These are phyloP conservation scores for Microctenopoma stevenorrisi DNA, from an alignment of 2,797 vertebrate genomes.

Conservation along the genomic window DNA sequence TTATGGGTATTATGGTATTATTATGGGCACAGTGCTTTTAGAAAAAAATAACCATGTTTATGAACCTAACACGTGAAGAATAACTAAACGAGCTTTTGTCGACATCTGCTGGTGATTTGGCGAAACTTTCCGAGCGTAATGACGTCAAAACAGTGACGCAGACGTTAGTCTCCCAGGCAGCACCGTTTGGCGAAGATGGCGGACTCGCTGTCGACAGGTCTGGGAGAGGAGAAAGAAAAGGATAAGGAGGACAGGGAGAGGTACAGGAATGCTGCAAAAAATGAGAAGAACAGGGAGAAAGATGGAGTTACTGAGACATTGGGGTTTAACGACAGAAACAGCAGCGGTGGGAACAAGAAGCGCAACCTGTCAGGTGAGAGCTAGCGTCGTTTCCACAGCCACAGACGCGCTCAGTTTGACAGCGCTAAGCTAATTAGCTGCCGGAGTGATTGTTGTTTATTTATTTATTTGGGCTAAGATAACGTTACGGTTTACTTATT, in stretches of 20 bases:
- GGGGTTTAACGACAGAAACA: slow-evolving; percentile 88
- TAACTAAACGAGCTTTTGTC: neutral
- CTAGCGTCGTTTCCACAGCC: slow-evolving; percentile 30
- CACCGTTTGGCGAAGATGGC: slow-evolving; percentile 82
- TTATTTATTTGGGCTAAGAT: neutral
- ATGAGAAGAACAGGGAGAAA: slow-evolving; percentile 55
- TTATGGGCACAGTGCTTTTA: too few relatives aligned
- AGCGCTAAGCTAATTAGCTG: slow-evolving; percentile 22
- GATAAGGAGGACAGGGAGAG: slow-evolving; percentile 78
- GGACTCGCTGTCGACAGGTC: slow-evolving; percentile 80
- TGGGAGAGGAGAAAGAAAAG: slow-evolving; percentile 81
- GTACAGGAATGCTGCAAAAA: slow-evolving; percentile 50
- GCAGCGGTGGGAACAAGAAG: slow-evolving; percentile 80
- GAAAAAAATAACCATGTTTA: too few relatives aligned
- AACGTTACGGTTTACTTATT: neutral
- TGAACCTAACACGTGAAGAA: too few relatives aligned
- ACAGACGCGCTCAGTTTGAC: slow-evolving; percentile 40
- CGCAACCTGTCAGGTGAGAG: slow-evolving; percentile 89
- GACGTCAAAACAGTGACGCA: slow-evolving; percentile 72
- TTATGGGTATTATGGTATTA: too few relatives aligned
- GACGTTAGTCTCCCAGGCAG: slow-evolving; percentile 64
- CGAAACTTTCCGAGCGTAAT: slow-evolving; percentile 35
- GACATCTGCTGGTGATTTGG: slow-evolving; percentile 38
- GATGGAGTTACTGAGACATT: slow-evolving; percentile 85
- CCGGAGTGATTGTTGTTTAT: neutral